These are phyloP conservation scores for Probosciger aterrimus DNA, from an alignment of 2,113 vertebrate genomes.

Conservation along the genomic window DNA sequence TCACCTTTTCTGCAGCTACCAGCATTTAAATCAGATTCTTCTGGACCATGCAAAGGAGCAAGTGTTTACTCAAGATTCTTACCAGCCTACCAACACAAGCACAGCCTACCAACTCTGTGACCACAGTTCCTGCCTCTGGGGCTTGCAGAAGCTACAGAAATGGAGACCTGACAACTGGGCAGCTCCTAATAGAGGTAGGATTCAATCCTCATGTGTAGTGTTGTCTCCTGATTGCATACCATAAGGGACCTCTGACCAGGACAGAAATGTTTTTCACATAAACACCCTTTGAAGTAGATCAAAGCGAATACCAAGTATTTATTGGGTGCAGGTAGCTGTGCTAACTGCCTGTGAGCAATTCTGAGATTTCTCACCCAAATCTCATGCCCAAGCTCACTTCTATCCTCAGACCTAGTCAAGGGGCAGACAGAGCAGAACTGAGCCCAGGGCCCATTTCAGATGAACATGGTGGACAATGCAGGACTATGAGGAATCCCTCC, in stretches of 20 bases:
- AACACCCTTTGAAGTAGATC: not conserved
- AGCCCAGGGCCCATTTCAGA: not conserved
- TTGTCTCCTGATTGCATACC: not conserved
- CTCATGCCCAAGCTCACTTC: not conserved
- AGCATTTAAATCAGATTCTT: not conserved
- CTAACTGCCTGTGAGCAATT: not conserved
- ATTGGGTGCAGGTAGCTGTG: not conserved
- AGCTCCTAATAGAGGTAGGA: not conserved
- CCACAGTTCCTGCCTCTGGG: not conserved
- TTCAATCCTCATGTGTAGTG: accelerated
- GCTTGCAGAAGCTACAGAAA: not conserved
- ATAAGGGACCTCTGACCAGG: not conserved
- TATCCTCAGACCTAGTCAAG: not conserved
- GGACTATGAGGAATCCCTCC: not conserved
- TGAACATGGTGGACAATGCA: not conserved
- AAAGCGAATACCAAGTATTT: not conserved
- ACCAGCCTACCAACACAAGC: not conserved
- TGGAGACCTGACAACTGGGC: not conserved
- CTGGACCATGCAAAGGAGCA: not conserved
- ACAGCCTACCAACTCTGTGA: not conserved
- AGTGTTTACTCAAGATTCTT: not conserved
- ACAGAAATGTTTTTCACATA: not conserved
- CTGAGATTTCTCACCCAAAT: not conserved
- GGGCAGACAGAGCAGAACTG: not conserved
- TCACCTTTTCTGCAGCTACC: not conserved